These are phyloP conservation scores for Acomys russatus DNA, from an alignment of 2,797 vertebrate species.

Conservation along the genomic window DNA sequence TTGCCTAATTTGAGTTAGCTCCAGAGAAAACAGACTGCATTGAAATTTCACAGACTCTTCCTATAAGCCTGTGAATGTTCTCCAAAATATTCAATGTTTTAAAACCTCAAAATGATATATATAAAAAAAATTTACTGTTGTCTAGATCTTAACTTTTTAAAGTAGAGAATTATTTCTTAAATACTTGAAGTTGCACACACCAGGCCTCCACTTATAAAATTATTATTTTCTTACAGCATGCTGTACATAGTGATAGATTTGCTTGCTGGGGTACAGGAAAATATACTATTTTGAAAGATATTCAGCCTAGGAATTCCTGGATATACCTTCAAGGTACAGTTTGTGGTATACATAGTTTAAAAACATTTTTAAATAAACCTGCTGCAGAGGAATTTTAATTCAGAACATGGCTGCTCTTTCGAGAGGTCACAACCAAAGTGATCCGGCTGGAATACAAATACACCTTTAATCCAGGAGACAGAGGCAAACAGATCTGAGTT, in stretches of 20 bases:
- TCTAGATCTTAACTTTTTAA: constrained; percentile 38
- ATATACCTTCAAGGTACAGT: constrained; percentile 31
- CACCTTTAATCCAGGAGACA: too few species aligned
- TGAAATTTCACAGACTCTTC: background rate
- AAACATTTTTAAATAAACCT: background rate
- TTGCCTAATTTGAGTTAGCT: constrained; percentile 3
- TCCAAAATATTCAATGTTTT: background rate
- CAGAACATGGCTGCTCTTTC: too few species aligned
- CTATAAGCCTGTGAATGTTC: background rate
- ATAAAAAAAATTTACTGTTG: background rate
- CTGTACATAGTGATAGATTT: background rate
- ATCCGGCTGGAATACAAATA: too few species aligned
- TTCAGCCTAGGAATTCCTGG: constrained; percentile 31
- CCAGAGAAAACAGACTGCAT: constrained; percentile 45
- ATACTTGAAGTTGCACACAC: background rate
- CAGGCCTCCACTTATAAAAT: background rate
- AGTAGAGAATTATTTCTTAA: constrained; percentile 26
- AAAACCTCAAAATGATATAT: constrained; percentile 40
- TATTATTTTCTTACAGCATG: background rate
- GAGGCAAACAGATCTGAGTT: too few species aligned
- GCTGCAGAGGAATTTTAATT: too few species aligned
- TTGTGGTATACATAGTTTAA: background rate
- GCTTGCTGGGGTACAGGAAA: constrained; percentile 10
- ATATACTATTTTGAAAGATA: background rate
- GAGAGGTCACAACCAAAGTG: too few species aligned